Conservation (phyloP, 2,113 vertebrate species). For the Rhinolophus ferrumequinum region DNA sequence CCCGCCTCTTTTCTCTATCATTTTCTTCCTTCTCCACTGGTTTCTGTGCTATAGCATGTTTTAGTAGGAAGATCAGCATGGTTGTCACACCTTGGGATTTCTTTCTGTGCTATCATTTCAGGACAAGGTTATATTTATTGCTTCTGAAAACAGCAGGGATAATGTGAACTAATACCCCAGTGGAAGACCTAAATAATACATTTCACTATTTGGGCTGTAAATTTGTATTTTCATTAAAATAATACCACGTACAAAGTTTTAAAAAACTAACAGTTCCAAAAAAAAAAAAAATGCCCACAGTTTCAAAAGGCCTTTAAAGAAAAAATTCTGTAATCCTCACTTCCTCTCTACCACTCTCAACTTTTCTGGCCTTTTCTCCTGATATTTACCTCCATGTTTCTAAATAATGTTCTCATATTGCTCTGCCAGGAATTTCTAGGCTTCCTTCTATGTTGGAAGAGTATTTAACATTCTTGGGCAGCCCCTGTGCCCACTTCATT, state of each 20-base stretch:
- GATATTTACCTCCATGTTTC: neutral
- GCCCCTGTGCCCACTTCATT: neutral
- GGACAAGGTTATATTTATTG: neutral
- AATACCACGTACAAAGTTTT: neutral
- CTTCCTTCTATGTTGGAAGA: neutral
- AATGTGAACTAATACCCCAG: neutral
- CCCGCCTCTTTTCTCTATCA: neutral
- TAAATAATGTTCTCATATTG: neutral
- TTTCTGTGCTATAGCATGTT: neutral
- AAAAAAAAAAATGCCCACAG: neutral
- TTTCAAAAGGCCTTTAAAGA: conserved; percentile 32
- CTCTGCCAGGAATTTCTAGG: neutral
- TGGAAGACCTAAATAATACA: neutral
- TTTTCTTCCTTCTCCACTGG: neutral
- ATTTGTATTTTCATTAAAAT: conserved; percentile 52
- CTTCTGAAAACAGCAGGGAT: neutral
- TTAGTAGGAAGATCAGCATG: neutral
- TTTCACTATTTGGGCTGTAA: neutral
- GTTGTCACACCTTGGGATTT: neutral
- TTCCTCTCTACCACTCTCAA: neutral
- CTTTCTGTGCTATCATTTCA: neutral
- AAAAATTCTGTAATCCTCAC: neutral
- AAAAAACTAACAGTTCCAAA: too few relatives aligned
- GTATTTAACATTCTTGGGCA: neutral
- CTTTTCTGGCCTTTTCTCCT: neutral